phyloP scores from a whole-genome alignment of 35 echinoderm and acorn worm genomes.

The Apostichopus californicus region DNA sequence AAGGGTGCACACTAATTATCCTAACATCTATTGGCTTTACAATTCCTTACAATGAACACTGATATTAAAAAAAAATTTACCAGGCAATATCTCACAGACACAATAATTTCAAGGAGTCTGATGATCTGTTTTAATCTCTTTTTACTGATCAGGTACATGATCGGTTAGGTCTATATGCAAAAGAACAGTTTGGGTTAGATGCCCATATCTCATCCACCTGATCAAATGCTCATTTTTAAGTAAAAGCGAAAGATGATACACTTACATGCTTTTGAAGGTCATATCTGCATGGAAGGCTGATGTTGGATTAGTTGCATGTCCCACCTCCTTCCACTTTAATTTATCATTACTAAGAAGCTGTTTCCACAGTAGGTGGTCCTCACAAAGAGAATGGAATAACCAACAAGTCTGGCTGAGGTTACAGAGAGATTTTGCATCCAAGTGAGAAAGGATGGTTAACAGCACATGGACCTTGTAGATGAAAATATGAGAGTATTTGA shows the following conservation, averaged over 20 bases:
- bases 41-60: no score
- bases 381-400: conserved; percentile 70
- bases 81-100: no score
- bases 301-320: conserved; percentile 76
- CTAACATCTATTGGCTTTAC: no score
- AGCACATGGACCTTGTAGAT: conserved; percentile 70
- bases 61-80: no score
- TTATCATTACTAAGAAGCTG: conserved; percentile 76
- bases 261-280: conserved; percentile 90
- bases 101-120: no score
- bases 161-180: no score
- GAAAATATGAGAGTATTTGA: background rate
- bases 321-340: conserved; percentile 74
- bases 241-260: background rate
- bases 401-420: conserved; percentile 62
- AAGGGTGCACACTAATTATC: no score
- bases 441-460: conserved; percentile 76
- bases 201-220: background rate
- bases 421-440: conserved; percentile 72
- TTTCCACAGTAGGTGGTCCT: conserved; percentile 83
- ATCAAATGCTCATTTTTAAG: no score
- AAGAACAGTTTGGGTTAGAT: background rate
- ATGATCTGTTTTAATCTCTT: no score
- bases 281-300: conserved; percentile 61
- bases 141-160: no score